Conservation (phyloP, 2,888 invertebrate genomes). For the Lagria hirta region DNA sequence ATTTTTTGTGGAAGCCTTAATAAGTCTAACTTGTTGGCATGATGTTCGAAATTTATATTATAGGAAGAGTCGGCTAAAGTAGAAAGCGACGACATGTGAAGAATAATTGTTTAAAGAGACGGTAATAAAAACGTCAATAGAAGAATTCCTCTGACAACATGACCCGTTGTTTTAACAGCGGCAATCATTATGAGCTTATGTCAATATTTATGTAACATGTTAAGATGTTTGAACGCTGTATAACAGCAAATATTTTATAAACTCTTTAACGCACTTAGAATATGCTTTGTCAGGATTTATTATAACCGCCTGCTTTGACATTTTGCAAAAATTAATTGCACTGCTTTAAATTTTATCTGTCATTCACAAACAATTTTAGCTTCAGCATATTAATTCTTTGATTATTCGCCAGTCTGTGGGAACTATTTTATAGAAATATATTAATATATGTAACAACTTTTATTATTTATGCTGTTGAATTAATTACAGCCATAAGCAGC, state of each 20-base stretch:
- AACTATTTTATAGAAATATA: no score
- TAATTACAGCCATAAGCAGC: no score
- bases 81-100: conserved; percentile 1
- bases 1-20: conserved; percentile 24
- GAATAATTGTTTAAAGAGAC: conserved; percentile 10
- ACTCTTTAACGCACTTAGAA: conserved; percentile 20
- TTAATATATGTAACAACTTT: no score
- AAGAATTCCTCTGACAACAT: conserved; percentile 14
- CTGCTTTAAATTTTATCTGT: no score
- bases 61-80: no score
- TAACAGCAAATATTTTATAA: conserved; percentile 26
- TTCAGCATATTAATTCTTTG: no score
- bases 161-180: conserved; percentile 28
- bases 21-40: conserved; percentile 13
- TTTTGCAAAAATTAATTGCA: no score
- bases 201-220: conserved; percentile 34
- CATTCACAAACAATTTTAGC: no score
- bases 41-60: conserved; percentile 10
- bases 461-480: no score
- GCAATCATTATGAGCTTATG: conserved; percentile 34
- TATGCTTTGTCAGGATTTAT: conserved; percentile 1
- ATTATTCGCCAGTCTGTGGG: no score
- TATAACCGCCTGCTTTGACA: no score
- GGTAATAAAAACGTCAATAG: conserved; percentile 19
- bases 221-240: conserved; percentile 31